Conservation (phyloP, 2,113 vertebrate genomes). For the Chaetura pelagica region DNA sequence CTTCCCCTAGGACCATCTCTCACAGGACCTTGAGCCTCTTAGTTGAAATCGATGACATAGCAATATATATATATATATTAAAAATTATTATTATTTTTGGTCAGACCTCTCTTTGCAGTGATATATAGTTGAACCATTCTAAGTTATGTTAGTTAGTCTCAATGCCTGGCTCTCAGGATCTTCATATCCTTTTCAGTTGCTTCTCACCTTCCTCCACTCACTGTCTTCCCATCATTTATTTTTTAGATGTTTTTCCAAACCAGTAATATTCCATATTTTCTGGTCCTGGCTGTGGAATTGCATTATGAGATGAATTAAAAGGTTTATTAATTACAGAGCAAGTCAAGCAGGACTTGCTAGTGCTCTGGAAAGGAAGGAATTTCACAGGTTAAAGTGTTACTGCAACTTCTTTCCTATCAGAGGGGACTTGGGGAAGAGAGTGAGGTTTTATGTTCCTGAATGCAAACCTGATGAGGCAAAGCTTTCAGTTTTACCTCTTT, state of each 20-base stretch:
- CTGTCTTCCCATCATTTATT: not conserved
- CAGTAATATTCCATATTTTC: not conserved
- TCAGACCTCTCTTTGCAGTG: constrained; percentile 54
- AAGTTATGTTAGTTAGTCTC: constrained; percentile 45
- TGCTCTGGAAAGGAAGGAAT: constrained; percentile 26
- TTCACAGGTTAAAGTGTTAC: not conserved
- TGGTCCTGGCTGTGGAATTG: not conserved
- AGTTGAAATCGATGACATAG: not conserved
- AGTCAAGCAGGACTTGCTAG: constrained; percentile 34
- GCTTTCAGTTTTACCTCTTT: not conserved
- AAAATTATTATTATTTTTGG: constrained; percentile 25
- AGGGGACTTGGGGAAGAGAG: not conserved
- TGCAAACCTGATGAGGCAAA: not conserved
- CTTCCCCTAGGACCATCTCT: not conserved
- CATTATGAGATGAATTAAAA: not conserved
- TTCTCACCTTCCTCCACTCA: not conserved
- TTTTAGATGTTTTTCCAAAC: constrained; percentile 17
- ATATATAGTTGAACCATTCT: constrained; percentile 22
- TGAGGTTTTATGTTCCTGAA: not conserved
- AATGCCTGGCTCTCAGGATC: constrained; percentile 18
- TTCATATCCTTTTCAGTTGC: not conserved
- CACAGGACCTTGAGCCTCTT: not conserved
- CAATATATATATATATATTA: constrained; percentile 11
- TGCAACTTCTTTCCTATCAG: not conserved
- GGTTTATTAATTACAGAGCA: constrained; percentile 37